A percentile compares a stretch with the other conserved stretches of the same genome.
phyloP scores from a whole-genome alignment of 2,113 vertebrate species.

The Mesitornis unicolor region DNA sequence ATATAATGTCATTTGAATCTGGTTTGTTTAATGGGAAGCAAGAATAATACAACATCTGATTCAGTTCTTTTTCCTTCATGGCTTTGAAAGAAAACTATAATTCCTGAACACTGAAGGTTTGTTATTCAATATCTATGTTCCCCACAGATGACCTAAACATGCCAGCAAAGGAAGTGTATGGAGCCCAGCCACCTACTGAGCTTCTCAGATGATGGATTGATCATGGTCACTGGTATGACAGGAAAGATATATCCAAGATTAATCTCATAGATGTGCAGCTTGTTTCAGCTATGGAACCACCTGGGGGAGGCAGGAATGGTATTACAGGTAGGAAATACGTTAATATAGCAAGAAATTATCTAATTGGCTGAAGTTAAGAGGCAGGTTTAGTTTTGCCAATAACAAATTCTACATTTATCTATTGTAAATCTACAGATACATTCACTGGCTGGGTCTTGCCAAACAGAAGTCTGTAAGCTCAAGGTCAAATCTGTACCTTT shows the following conservation, averaged over 20 bases:
- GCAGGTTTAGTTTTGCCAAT: neutral
- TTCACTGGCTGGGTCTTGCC: neutral
- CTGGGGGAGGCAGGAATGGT: slow-evolving; percentile 90
- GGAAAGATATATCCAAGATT: slow-evolving; percentile 82
- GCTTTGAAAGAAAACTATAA: neutral
- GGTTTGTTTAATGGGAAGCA: neutral
- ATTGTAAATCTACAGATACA: neutral
- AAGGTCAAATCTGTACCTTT: neutral
- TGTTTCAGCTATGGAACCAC: slow-evolving; percentile 90
- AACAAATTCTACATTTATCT: neutral
- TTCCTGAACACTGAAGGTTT: neutral
- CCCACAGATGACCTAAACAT: slow-evolving; percentile 91
- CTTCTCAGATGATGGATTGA: slow-evolving; percentile 89
- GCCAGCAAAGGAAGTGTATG: slow-evolving; percentile 91
- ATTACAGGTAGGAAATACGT: slow-evolving; percentile 81
- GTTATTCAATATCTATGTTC: neutral
- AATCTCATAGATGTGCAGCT: slow-evolving; percentile 82
- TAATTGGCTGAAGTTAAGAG: neutral
- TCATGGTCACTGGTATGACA: slow-evolving; percentile 92
- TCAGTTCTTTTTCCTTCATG: neutral
- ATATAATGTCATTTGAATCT: neutral
- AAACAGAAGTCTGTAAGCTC: neutral
- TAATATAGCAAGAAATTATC: neutral
- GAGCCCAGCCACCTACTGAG: slow-evolving; percentile 92
- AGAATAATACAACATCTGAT: neutral